A percentile compares a stretch with the other conserved stretches of the same genome.
phyloP scores from a whole-genome alignment of 92 coral and sea anemone genomes.

The Bergia puertoricense region DNA sequence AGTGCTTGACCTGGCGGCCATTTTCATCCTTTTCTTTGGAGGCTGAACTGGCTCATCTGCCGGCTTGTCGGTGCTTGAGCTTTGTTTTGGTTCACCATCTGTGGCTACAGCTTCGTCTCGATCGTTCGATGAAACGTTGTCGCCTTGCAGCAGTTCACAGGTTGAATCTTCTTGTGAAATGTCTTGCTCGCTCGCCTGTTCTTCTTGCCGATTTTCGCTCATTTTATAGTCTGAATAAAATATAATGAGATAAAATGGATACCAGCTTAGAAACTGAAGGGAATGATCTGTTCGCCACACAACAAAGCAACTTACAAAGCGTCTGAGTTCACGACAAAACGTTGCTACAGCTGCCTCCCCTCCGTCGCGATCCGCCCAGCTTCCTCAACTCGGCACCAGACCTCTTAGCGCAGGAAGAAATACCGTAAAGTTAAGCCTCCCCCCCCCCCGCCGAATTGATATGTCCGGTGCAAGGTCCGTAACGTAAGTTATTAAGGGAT shows the following conservation, averaged over 20 bases:
- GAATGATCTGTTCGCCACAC: not conserved
- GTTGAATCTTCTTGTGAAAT: not conserved
- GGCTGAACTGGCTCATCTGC: slow-evolving; percentile 41
- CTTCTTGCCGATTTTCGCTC: slow-evolving; percentile 33
- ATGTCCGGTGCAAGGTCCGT: too few species aligned
- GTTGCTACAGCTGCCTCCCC: slow-evolving; percentile 43
- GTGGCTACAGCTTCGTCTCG: slow-evolving; percentile 8
- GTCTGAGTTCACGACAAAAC: not conserved
- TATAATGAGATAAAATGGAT: not conserved
- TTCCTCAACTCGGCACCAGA: slow-evolving; percentile 26
- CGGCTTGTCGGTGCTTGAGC: slow-evolving; percentile 2
- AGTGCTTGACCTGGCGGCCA: slow-evolving; percentile 24
- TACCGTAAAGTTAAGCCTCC: too few species aligned
- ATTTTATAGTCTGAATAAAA: not conserved
- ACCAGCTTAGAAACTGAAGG: not conserved
- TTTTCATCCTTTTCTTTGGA: slow-evolving; percentile 44
- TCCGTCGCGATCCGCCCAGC: slow-evolving; percentile 48
- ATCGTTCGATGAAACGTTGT: slow-evolving; percentile 17
- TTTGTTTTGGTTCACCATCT: slow-evolving; percentile 40
- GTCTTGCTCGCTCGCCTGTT: slow-evolving; percentile 17
- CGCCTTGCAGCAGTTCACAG: slow-evolving; percentile 20
- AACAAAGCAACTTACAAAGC: slow-evolving; percentile 18
- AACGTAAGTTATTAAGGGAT: too few species aligned
- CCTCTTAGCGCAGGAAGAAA: not conserved
- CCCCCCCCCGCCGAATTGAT: too few species aligned